These are phyloP conservation scores for Aurelia sp. DNA, from an alignment of 30 jellyfish, hydroid and myxozoan genomes.

Conservation along the genomic window DNA sequence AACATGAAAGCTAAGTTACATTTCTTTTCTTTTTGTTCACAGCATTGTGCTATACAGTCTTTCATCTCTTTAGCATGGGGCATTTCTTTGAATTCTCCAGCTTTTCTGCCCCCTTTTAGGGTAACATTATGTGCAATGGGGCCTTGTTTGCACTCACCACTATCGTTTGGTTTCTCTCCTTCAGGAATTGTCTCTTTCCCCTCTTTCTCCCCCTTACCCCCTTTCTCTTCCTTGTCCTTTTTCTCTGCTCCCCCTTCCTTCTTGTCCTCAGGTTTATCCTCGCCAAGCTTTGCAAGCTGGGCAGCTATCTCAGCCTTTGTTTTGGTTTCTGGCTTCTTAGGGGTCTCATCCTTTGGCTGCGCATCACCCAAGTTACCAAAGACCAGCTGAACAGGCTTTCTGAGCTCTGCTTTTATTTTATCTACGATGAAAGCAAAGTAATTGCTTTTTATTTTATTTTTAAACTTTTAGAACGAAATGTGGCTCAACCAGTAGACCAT, in stretches of 20 bases:
- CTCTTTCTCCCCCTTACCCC: constrained; percentile 16
- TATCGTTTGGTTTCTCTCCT: constrained; percentile 3
- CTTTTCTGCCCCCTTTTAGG: constrained; percentile 92
- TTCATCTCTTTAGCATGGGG: constrained; percentile 71
- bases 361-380: constrained; percentile 74
- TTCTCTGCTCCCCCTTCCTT: constrained; percentile 12
- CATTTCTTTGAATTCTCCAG: constrained; percentile 93
- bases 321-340: constrained; percentile 41
- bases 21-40: constrained; percentile 82
- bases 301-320: constrained; percentile 25
- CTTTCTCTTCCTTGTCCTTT: neutral
- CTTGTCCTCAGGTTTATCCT: constrained; percentile 9
- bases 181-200: constrained; percentile 40
- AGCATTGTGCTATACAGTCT: constrained; percentile 85
- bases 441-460: too few relatives aligned
- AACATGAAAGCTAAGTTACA: constrained; percentile 97
- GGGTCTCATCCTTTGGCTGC: constrained; percentile 19
- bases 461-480: too few relatives aligned
- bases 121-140: constrained; percentile 82
- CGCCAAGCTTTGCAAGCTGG: constrained; percentile 60
- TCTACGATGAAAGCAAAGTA: constrained; percentile 5
- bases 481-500: too few relatives aligned
- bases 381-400: constrained; percentile 63
- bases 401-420: constrained; percentile 43
- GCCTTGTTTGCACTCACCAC: constrained; percentile 69